Percentiles rank a stretch among this genome's conserved stretches.
Evolutionary conservation across 2,113 vertebrate genomes (phyloP).

Genomic region (Marmota monax): DNA sequence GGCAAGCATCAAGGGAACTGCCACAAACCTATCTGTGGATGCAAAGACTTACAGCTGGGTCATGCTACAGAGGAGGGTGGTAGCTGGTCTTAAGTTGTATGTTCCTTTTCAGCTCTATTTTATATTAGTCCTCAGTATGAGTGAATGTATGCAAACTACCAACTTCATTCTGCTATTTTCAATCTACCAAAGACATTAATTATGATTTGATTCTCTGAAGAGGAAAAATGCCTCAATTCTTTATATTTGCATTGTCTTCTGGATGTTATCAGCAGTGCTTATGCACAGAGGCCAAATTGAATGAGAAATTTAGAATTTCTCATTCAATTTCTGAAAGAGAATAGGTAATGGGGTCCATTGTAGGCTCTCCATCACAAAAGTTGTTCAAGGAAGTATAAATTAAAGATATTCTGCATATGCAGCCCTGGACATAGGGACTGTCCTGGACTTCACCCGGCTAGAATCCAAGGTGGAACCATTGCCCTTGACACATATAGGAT

Average conservation of each 20-base stretch:
- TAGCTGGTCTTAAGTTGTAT: too few species aligned
- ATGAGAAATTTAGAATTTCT: neutral
- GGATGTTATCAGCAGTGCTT: neutral
- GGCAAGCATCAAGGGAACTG: too few species aligned
- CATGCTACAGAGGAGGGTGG: too few species aligned
- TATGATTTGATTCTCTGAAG: too few species aligned
- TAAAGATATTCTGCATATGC: neutral
- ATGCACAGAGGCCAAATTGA: neutral
- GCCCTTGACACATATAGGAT: too few species aligned
- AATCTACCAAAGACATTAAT: neutral
- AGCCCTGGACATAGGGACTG: neutral
- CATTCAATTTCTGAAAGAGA: neutral
- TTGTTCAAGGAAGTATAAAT: neutral
- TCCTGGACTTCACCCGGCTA: neutral
- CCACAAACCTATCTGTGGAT: too few species aligned
- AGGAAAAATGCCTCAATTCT: too few species aligned
- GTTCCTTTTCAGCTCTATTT: too few species aligned
- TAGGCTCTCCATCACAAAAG: neutral
- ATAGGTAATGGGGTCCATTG: neutral
- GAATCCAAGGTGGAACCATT: neutral
- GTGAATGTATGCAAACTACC: neutral
- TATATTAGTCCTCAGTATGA: too few species aligned
- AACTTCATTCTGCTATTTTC: neutral
- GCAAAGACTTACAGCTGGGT: too few species aligned
- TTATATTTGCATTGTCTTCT: neutral